Conservation (phyloP, 2,888 invertebrate genomes). For the Ephialtes manifestator region DNA sequence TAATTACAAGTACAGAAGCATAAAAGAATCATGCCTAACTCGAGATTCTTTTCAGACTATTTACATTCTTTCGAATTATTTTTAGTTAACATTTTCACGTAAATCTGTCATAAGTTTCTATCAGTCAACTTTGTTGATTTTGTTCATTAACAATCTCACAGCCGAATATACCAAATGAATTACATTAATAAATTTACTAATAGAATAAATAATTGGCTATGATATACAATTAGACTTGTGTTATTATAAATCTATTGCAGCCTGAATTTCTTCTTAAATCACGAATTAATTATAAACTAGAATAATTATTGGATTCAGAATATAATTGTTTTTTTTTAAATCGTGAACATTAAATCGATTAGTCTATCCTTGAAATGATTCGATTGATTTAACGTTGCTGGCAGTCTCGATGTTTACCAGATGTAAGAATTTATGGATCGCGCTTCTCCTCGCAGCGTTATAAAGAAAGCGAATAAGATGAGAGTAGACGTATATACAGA, state of each 20-base stretch:
- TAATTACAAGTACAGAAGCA: too few species aligned
- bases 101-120: too few species aligned
- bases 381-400: constrained; percentile 47
- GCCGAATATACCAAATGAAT: background rate
- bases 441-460: constrained; percentile 43
- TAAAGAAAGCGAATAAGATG: constrained; percentile 53
- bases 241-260: too few species aligned
- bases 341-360: background rate
- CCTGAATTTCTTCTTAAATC: too few species aligned
- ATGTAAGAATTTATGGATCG: constrained; percentile 66
- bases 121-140: background rate
- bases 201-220: background rate
- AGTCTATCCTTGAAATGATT: constrained; percentile 4
- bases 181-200: background rate
- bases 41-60: too few species aligned
- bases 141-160: background rate
- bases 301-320: background rate
- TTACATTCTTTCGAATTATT: too few species aligned
- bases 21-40: too few species aligned
- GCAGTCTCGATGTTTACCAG: constrained; percentile 54
- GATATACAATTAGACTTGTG: too few species aligned
- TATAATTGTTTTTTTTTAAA: background rate
- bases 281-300: too few species aligned
- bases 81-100: too few species aligned
- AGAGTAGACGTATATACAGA: constrained; percentile 33